A percentile compares a stretch with the other conserved stretches of the same genome.
Evolutionary conservation across 2,888 invertebrate genomes (phyloP).

Genomic region (Limulus polyphemus): DNA sequence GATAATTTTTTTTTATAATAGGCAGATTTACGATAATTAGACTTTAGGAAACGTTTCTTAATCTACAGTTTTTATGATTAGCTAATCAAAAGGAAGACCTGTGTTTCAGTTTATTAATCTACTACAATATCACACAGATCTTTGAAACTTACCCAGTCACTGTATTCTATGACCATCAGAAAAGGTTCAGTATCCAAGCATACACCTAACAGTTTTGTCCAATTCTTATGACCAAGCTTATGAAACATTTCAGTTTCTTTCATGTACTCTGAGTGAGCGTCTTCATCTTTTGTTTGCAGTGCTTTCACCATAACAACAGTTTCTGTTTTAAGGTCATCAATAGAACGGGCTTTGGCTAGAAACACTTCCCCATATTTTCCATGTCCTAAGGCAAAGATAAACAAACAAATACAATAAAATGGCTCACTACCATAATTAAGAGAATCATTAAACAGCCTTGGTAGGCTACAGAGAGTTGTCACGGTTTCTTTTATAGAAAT

Average conservation of each 20-base stretch:
- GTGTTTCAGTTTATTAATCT: too few species aligned
- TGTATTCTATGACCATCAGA: slow-evolving; percentile 76
- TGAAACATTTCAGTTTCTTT: slow-evolving; percentile 74
- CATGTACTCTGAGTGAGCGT: slow-evolving; percentile 64
- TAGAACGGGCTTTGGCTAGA: slow-evolving; percentile 49
- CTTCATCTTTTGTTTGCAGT: slow-evolving; percentile 50
- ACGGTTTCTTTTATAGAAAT: too few species aligned
- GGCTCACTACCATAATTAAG: too few species aligned
- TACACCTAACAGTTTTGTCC: slow-evolving; percentile 63
- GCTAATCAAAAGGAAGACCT: too few species aligned
- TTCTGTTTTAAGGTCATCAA: slow-evolving; percentile 25
- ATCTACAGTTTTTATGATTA: too few species aligned
- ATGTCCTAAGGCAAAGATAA: slow-evolving; percentile 41
- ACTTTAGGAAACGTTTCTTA: too few species aligned
- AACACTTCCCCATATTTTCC: slow-evolving; percentile 88
- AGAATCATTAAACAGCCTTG: too few species aligned
- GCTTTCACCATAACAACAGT: slow-evolving; percentile 58
- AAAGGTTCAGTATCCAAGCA: slow-evolving; percentile 63
- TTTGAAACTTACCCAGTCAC: slow-evolving; percentile 60
- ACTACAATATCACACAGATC: background rate
- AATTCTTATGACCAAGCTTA: slow-evolving; percentile 63
- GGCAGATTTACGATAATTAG: too few species aligned
- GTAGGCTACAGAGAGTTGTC: too few species aligned
- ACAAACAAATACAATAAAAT: too few species aligned
- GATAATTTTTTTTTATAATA: too few species aligned